Conservation (phyloP, 2,888 invertebrate species). For the Boloria euphrosyne region DNA sequence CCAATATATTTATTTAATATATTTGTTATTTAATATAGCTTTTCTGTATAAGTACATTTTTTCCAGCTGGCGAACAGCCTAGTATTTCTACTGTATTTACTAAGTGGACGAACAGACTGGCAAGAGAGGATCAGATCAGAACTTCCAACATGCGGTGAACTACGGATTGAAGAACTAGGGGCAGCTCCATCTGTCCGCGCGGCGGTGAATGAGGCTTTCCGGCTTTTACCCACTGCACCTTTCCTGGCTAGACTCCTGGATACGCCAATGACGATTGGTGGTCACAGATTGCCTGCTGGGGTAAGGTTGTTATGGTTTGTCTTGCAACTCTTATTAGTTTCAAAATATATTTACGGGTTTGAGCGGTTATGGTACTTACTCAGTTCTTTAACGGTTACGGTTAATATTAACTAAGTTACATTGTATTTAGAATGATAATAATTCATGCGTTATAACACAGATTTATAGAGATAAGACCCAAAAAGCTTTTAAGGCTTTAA, state of each 20-base stretch:
- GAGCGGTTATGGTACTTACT: too few relatives aligned
- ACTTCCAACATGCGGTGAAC: slow-evolving; percentile 81
- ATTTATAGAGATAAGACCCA: too few relatives aligned
- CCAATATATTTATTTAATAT: too few relatives aligned
- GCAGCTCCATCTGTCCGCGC: slow-evolving; percentile 89
- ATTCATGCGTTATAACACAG: too few relatives aligned
- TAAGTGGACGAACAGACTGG: slow-evolving; percentile 86
- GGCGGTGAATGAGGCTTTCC: slow-evolving; percentile 89
- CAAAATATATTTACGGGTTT: background rate
- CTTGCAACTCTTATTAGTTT: background rate
- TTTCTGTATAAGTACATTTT: background rate
- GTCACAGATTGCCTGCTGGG: slow-evolving; percentile 86
- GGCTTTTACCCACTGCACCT: slow-evolving; percentile 89
- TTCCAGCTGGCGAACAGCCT: slow-evolving; percentile 89
- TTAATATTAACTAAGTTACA: too few relatives aligned
- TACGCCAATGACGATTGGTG: slow-evolving; percentile 86
- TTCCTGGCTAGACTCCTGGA: slow-evolving; percentile 90
- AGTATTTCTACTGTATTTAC: slow-evolving; percentile 88
- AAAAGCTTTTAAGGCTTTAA: too few relatives aligned
- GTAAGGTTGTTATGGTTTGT: slow-evolving; percentile 72
- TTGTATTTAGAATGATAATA: too few relatives aligned
- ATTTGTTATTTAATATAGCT: too few relatives aligned
- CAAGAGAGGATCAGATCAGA: slow-evolving; percentile 86
- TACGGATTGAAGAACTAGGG: slow-evolving; percentile 82
- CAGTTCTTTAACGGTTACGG: too few relatives aligned